Percentiles rank a stretch among this genome's conserved stretches.
Evolutionary conservation across 2,113 vertebrate species (phyloP).

Genomic region (Sphyrna mokarran): DNA sequence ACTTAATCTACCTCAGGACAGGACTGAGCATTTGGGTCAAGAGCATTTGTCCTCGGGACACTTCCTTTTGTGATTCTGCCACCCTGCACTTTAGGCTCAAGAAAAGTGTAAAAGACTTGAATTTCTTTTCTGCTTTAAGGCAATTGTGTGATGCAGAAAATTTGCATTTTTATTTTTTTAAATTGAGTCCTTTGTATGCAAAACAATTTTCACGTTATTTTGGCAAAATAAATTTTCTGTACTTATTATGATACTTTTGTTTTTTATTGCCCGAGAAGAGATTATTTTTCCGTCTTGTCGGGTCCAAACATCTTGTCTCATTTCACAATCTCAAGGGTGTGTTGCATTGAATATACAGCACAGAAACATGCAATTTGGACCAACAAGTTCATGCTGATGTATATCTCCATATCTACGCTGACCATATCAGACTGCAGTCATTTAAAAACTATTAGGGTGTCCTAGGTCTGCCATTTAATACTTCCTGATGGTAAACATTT

Average conservation of each 20-base stretch:
- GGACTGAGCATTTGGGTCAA: background rate
- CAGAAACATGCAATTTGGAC: background rate
- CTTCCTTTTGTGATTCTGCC: conserved; percentile 11
- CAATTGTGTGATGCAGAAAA: background rate
- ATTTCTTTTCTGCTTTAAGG: conserved; percentile 9
- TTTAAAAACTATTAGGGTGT: no score
- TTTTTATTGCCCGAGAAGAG: background rate
- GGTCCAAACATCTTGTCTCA: background rate
- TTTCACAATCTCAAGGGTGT: background rate
- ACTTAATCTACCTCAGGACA: conserved; percentile 19
- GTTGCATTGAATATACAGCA: background rate
- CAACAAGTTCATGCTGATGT: background rate
- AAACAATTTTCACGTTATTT: conserved; percentile 12
- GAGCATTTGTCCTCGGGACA: background rate
- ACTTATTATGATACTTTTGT: background rate
- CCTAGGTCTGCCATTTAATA: background rate
- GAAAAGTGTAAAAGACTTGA: conserved; percentile 15
- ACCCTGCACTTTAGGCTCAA: background rate
- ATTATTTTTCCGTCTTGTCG: background rate
- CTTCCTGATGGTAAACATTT: background rate
- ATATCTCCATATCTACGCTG: no score
- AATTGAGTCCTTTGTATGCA: background rate
- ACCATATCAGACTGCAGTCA: no score
- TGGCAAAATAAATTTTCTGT: conserved; percentile 29
- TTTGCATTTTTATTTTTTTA: background rate